Evolutionary conservation across 37 sponge, comb jelly and placozoan species (phyloP), one percentile per base, ranked within the genome.

Genomic region (Aplysina aerophoba): DNA sequence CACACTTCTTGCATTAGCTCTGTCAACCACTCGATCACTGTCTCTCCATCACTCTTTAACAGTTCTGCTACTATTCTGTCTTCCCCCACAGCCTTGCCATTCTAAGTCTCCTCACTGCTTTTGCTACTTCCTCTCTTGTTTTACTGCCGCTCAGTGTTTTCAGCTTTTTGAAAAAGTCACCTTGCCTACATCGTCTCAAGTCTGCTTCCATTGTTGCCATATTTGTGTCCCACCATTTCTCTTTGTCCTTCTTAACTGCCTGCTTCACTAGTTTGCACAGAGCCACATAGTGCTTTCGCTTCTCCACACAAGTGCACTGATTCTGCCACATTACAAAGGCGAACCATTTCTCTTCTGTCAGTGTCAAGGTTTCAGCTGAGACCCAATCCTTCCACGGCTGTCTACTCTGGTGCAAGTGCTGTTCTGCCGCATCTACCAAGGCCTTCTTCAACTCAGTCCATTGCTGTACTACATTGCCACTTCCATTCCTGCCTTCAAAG

Each of bases 51-150:
- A 65, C 22, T 20, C 66, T 65, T 65, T 16, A 65, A 65, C 66
- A 65, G 66, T 65, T 65, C 66, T 20, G 66, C 66, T 16, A 65
- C 66, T 20, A 65, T 65, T 16, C 66, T 16, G 22, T 65, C 66
- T 20, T 16, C 66, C 66, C 66, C 66, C 27, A 8, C 66, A 30
- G 66, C 66, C 22, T 65, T 65, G 22, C 22, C 66, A 65, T 65
- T 65, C 66, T 65, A 20, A 65, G 22, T 16, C 66, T 65, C 66
- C 12, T 65, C 19, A 65, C 66, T 65, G 66, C 66, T 16, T 65
- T 65, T 30, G 6, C 6, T 16, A 16, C 66, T 65, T 65, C 66
- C 66, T 65, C 22, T 30, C 13, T 65, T 11, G 13, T 65, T 65
- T 65, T 11, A 8, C 22, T 65, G 22, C 22, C 66, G 6, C 13